phyloP scores from a whole-genome alignment of 2,113 vertebrate genomes.

The Sciurus niger region DNA sequence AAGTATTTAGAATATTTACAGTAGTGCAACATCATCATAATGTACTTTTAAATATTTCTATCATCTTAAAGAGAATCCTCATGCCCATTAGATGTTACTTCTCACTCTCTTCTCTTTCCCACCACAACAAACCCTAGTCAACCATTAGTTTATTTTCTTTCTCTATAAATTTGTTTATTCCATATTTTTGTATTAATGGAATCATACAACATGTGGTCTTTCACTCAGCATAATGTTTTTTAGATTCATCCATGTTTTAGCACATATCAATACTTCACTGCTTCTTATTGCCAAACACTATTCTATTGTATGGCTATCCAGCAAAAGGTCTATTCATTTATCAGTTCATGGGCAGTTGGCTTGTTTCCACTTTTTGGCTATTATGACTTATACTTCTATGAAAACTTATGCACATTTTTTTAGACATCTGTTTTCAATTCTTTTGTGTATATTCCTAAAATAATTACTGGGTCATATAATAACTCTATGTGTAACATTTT shows the following conservation, averaged over 20 bases:
- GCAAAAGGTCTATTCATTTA: background rate
- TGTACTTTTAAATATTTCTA: constrained; percentile 54
- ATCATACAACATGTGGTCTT: background rate
- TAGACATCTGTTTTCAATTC: background rate
- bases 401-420: background rate
- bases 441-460: background rate
- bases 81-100: background rate
- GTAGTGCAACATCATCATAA: constrained; percentile 5
- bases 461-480: background rate
- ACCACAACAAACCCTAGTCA: background rate
- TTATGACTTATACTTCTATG: background rate
- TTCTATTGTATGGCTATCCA: background rate
- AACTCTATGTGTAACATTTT: constrained; percentile 8
- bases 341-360: background rate
- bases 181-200: background rate
- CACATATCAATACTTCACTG: background rate
- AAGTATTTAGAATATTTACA: constrained; percentile 29
- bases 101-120: background rate
- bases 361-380: background rate
- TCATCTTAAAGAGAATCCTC: background rate
- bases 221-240: background rate
- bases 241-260: background rate
- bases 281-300: background rate
- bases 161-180: background rate
- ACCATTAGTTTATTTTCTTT: background rate